phyloP scores from a whole-genome alignment of 2,797 vertebrate species.

The Takifugu ocellatus region DNA sequence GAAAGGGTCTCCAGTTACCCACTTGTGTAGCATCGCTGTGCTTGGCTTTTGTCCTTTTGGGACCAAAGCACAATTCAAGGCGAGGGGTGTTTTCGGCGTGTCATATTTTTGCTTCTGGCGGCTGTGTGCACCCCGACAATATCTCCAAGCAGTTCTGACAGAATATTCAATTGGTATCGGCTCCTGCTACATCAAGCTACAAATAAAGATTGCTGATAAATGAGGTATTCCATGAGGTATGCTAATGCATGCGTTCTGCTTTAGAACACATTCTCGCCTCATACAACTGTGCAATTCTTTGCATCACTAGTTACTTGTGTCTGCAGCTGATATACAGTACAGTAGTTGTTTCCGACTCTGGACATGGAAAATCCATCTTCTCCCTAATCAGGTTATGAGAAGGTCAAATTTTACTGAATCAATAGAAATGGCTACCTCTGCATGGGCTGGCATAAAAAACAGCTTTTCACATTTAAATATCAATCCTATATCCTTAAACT shows the following conservation, averaged over 20 bases:
- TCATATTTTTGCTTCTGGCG: constrained; percentile 33
- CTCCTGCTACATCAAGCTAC: neutral
- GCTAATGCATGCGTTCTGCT: too few relatives aligned
- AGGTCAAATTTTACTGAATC: constrained; percentile 7
- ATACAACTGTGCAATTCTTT: too few relatives aligned
- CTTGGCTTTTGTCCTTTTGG: constrained; percentile 16
- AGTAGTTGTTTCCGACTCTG: too few relatives aligned
- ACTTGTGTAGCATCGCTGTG: neutral
- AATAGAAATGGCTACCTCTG: constrained; percentile 4
- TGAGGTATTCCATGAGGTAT: too few relatives aligned
- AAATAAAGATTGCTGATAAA: too few relatives aligned
- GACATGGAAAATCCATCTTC: neutral
- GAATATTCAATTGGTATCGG: constrained; percentile 12
- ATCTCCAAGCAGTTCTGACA: constrained; percentile 7
- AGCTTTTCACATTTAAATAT: constrained; percentile 22
- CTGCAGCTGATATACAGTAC: too few relatives aligned
- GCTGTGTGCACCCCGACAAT: neutral
- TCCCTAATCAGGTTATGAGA: neutral
- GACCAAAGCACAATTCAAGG: constrained; percentile 15
- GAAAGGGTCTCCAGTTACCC: too few relatives aligned
- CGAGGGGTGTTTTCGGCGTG: constrained; percentile 17
- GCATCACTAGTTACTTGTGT: too few relatives aligned
- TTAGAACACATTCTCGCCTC: too few relatives aligned
- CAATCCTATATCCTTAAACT: constrained; percentile 12
- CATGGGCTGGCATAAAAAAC: constrained; percentile 1